phyloP scores from a whole-genome alignment of 2,888 invertebrate species.

The Tetragnatha montana region DNA sequence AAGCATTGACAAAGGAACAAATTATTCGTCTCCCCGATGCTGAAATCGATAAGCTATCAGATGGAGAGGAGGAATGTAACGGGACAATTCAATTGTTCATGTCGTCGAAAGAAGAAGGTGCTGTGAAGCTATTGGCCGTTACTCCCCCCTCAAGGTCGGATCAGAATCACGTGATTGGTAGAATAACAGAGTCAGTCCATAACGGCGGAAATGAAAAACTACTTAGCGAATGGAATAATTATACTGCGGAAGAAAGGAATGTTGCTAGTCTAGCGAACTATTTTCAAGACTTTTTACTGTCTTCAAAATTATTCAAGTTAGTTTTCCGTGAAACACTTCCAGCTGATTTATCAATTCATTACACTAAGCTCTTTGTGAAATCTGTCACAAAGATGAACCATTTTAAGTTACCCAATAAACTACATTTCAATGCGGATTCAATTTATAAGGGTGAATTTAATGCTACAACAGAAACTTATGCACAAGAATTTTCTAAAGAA shows the following conservation, averaged over 20 bases:
- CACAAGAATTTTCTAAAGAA: not conserved
- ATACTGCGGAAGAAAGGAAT: not conserved
- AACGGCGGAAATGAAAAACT: not conserved
- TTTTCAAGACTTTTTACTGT: not conserved
- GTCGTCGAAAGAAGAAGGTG: not conserved
- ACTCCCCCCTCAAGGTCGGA: not conserved
- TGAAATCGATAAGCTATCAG: not conserved
- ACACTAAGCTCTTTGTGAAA: not conserved
- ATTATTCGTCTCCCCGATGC: not conserved
- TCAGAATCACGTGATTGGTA: not conserved
- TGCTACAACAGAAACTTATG: conserved; percentile 4
- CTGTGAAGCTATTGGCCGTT: conserved; percentile 19
- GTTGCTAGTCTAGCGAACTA: not conserved
- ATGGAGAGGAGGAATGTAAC: not conserved
- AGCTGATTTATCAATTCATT: conserved; percentile 13
- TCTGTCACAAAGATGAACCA: not conserved
- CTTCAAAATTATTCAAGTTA: conserved; percentile 29
- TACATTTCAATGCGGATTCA: not conserved
- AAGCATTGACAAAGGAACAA: not conserved
- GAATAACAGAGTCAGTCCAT: not conserved
- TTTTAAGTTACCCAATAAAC: not conserved
- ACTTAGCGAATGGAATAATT: not conserved
- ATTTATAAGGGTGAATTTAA: not conserved
- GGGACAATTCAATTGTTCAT: not conserved
- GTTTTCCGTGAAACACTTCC: conserved; percentile 21